Evolutionary conservation across 2,888 invertebrate species (phyloP).

Genomic region (Drosophila atroscutellata): DNA sequence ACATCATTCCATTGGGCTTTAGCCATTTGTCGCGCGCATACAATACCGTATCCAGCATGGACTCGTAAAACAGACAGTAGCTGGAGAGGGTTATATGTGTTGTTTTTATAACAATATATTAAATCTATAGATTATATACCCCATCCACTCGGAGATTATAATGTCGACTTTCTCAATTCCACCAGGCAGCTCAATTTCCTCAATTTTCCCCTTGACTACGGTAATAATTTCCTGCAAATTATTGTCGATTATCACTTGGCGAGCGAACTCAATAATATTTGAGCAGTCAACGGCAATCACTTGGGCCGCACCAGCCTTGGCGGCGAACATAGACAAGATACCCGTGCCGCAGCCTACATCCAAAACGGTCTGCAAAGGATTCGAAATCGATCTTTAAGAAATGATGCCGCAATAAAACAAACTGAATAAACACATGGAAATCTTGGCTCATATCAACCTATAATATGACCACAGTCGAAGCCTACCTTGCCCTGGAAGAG

Average conservation of each 20-base stretch:
- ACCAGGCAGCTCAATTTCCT: conserved; percentile 96
- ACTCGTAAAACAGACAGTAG: conserved; percentile 97
- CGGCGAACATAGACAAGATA: conserved; percentile 99
- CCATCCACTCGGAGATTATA: conserved; percentile 93
- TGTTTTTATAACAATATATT: background rate
- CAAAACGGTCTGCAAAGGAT: conserved; percentile 89
- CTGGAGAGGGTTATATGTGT: conserved; percentile 74
- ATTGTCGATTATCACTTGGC: conserved; percentile 96
- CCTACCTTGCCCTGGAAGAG: conserved; percentile 94
- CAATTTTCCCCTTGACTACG: conserved; percentile 96
- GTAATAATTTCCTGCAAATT: conserved; percentile 91
- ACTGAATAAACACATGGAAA: background rate
- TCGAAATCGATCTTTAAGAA: background rate
- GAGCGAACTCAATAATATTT: conserved; percentile 98
- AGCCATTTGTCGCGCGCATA: conserved; percentile 99
- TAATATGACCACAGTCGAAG: background rate
- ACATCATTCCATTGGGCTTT: conserved; percentile 94
- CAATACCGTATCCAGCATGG: conserved; percentile 99
- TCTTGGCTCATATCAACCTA: background rate
- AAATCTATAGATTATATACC: conserved; percentile 83
- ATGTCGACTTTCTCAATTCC: conserved; percentile 97
- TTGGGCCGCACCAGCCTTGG: conserved; percentile 97
- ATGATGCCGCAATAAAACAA: background rate
- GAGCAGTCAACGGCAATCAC: conserved; percentile 99
- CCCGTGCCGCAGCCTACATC: conserved; percentile 99